Evolutionary conservation across 2,888 invertebrate species (phyloP), one percentile per base, ranked within the genome.

Genomic region (Perizoma affinitatum): DNA sequence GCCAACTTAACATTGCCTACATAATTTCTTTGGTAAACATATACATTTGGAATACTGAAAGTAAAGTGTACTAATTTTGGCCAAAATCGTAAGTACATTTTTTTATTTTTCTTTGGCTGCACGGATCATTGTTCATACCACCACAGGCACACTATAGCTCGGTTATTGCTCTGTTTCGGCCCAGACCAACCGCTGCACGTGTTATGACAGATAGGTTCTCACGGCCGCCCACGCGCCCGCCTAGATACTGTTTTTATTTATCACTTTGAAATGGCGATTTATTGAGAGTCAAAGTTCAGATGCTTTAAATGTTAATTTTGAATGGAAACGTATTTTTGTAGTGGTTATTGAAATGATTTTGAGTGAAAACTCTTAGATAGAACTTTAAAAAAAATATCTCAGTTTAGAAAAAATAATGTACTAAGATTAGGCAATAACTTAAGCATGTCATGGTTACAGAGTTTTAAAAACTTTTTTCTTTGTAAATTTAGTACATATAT

Each of bases 171-270:
- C 48, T 6, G 33, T 40, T 10, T n/a, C 5, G 4, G 36, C 34
- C 6, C 43, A 36, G 50, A 45, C 54, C 61, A 61, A 59, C 56
- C 62, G 38, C 46, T 45, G 61, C 56, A 57, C 53, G 50, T 49
- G 66, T 59, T 68, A 65, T 69, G 68, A 69, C 65, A 65, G 61
- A 67, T 65, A 49, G 54, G 60, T 69, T 69, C 68, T 50, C 68
- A 69, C 67, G 68, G 47, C 46, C 63, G 66, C 68, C 68, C 61
- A 67, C 68, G 62, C 65, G 50, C 61, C 59, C 52, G 48, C 48
- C 10, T 54, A 56, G 58, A 54, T 63, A 43, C 51, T 51, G 59
- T 63, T 65, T 58, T 67, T 69, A 67, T 68, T 66, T 66, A 68
- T 68, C 61, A 65, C 68, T 59, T 63, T 54, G 61, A 54, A 48